Percentiles rank a stretch among this genome's conserved stretches.
Evolutionary conservation across 2,797 vertebrate species (phyloP).

Genomic region (Lutjanus argentimaculatus): DNA sequence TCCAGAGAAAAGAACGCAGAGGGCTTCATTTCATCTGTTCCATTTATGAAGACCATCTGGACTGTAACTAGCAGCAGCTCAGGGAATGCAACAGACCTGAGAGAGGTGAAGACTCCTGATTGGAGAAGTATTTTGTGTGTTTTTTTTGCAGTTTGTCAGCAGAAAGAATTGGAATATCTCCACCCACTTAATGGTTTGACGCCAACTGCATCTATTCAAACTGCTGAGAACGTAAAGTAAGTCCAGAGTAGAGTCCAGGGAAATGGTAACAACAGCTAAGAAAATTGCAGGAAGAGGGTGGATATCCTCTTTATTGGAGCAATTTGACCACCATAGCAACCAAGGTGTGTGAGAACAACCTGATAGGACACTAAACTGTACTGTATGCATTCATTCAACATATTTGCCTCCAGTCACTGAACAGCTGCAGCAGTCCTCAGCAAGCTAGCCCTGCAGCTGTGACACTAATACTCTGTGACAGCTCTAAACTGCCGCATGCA

Average conservation of each 20-base stretch:
- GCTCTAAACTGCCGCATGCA: neutral
- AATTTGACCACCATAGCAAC: neutral
- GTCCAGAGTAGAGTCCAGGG: neutral
- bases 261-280: neutral
- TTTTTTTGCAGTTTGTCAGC: neutral
- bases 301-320: neutral
- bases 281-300: neutral
- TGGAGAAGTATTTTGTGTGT: neutral
- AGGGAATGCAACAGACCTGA: neutral
- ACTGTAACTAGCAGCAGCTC: neutral
- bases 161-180: neutral
- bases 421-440: neutral
- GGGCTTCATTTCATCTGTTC: neutral
- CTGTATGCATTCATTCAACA: neutral
- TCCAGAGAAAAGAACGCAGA: neutral
- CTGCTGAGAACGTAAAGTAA: neutral
- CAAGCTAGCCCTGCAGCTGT: neutral
- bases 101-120: neutral
- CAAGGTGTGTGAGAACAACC: neutral
- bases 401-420: neutral
- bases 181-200: neutral
- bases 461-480: neutral
- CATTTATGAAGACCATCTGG: neutral
- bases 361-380: neutral
- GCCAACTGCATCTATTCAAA: neutral